A percentile compares a stretch with the other conserved stretches of the same genome.
Evolutionary conservation across 2,113 vertebrate species (phyloP).

Genomic region (Piliocolobus tephrosceles): DNA sequence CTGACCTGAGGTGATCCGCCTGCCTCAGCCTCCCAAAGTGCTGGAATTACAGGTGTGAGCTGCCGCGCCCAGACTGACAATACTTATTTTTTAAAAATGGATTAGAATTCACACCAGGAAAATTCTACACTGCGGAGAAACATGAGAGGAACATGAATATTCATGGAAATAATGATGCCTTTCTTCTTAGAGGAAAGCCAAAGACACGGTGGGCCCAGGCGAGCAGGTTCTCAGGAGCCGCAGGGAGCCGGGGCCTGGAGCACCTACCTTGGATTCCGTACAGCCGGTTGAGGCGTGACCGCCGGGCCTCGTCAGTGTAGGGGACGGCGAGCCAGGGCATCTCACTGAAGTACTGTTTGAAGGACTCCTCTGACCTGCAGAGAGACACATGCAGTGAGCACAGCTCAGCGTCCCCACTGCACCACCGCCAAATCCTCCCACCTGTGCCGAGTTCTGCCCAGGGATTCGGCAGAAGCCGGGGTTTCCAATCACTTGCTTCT

Average conservation of each 20-base stretch:
- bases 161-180: not conserved
- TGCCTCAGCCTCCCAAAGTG: not conserved
- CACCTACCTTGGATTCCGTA: slow-evolving; percentile 97
- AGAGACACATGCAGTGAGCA: not conserved
- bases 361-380: slow-evolving; percentile 96
- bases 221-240: not conserved
- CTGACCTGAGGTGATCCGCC: not conserved
- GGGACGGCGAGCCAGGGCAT: slow-evolving; percentile 98
- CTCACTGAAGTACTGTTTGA: slow-evolving; percentile 99
- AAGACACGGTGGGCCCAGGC: not conserved
- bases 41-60: not conserved
- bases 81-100: not conserved
- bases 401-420: too few relatives aligned
- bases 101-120: not conserved
- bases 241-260: accelerated
- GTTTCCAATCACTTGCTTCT: not conserved
- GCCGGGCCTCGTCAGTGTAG: slow-evolving; percentile 92
- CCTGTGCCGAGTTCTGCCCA: not conserved
- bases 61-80: accelerated
- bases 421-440: not conserved
- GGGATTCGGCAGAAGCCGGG: accelerated
- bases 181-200: not conserved
- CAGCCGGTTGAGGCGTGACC: slow-evolving; percentile 96
- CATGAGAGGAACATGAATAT: not conserved
- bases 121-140: slow-evolving; percentile 66